Base-by-base conservation (phyloP, 30 jellyfish, hydroid and myxozoan species). In the Aurelia aurita complex sp. Pacific region DNA sequence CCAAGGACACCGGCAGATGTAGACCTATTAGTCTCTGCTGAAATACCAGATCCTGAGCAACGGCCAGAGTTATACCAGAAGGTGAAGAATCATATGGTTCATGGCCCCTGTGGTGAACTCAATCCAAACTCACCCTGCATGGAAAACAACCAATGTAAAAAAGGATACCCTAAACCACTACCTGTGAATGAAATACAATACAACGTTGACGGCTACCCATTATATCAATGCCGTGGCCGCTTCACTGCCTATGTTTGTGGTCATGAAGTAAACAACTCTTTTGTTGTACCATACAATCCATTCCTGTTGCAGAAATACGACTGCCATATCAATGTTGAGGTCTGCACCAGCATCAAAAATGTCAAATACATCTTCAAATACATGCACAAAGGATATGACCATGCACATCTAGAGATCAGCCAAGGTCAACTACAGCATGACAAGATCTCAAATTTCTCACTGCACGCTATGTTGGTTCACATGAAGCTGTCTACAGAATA, bases 211-310 rank as follows among this genome's bases (percentile, higher is more conserved):
- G 92, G 96, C 16, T 90, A 79, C 76, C 97, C 97, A 57, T 50
- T 62, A 55, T 90, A 90, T 57, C 55, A 77, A 46, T 57, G 89
- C 0, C 94, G 79, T 10, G 85, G 88, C 67, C 85, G 10, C 13
- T 76, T 43, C 92, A 83, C 54, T 15, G 78, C 53, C 17, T 9
- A 13, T n/a, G 35, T 43, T 12, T 3, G 35, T 9, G 52, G 40
- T 18, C 86, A 75, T 0, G n/a, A 14, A 15, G 42, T 34, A 19
- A 23, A 80, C 32, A 75, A 88, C 71, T 76, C 69, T 43, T 88
- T 82, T 90, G 85, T 88, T 36, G 94, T 85, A 8, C 97, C 97
- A 23, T 69, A 85, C 55, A 85, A 85, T 73, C 97, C 94, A 13
- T 23, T 33, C 42, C 61, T 83, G 38, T 46, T 76, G 19, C 65